These are phyloP conservation scores for Oncorhynchus mykiss DNA, from an alignment of 2,113 vertebrate species.

Conservation along the genomic window DNA sequence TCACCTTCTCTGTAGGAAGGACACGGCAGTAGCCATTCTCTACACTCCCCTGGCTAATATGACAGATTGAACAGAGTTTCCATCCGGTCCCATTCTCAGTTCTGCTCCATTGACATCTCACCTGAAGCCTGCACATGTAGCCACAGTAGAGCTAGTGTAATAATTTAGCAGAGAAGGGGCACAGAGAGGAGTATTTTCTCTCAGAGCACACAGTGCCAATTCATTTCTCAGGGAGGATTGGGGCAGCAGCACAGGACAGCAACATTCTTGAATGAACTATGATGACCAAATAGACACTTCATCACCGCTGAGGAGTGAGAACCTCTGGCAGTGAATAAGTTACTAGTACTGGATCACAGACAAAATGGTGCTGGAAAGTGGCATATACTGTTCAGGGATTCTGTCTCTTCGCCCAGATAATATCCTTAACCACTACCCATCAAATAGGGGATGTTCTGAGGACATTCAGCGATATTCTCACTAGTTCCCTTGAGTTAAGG, in stretches of 20 bases:
- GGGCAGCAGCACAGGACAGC: neutral
- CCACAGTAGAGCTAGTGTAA: neutral
- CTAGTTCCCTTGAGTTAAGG: too few relatives aligned
- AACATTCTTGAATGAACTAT: conserved; percentile 11
- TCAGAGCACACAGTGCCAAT: neutral
- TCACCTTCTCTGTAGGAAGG: conserved; percentile 70
- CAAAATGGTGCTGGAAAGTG: neutral
- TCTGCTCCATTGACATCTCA: neutral
- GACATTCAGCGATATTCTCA: too few relatives aligned
- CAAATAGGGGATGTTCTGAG: too few relatives aligned
- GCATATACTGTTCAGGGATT: neutral
- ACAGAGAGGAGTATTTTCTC: neutral
- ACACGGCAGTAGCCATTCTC: neutral
- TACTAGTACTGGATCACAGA: too few relatives aligned
- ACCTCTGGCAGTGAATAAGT: too few relatives aligned
- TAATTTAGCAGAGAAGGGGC: conserved; percentile 12
- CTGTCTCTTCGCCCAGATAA: too few relatives aligned
- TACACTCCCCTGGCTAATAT: neutral
- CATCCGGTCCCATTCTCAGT: neutral
- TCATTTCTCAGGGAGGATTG: neutral
- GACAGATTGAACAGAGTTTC: neutral
- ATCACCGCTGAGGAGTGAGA: neutral
- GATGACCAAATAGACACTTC: neutral
- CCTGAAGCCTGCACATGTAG: conserved; percentile 7
- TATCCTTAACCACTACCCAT: too few relatives aligned